phyloP scores from a whole-genome alignment of 2,888 invertebrate genomes.

The Cepaea hortensis region DNA sequence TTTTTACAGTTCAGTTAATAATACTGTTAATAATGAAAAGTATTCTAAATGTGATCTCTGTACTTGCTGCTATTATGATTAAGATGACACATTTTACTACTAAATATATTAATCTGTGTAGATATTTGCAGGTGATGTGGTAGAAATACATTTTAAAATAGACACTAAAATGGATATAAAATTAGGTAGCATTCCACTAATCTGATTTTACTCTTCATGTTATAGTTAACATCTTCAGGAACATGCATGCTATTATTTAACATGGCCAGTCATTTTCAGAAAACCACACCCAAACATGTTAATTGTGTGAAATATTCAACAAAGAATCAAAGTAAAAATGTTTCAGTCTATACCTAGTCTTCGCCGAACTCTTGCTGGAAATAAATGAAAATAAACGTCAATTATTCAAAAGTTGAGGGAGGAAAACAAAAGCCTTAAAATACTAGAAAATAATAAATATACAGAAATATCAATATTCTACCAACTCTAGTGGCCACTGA shows the following conservation, averaged over 20 bases:
- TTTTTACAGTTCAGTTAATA: no score
- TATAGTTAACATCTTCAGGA: neutral
- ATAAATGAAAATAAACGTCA: neutral
- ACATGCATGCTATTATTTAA: neutral
- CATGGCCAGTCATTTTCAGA: neutral
- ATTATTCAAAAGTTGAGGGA: neutral
- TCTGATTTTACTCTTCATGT: neutral
- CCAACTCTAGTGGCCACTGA: neutral
- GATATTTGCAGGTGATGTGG: no score
- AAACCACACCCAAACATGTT: neutral
- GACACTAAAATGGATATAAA: no score
- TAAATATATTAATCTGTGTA: no score
- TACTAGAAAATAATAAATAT: neutral
- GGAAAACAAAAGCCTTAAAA: neutral
- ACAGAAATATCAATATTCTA: neutral
- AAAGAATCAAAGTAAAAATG: neutral
- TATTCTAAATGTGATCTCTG: no score
- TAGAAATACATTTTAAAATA: no score
- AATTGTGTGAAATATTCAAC: neutral
- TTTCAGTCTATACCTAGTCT: conserved; percentile 38
- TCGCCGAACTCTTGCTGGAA: conserved; percentile 34
- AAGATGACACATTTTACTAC: no score
- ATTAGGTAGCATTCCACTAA: neutral
- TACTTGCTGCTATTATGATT: no score
- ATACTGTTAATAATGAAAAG: no score